phyloP scores from a whole-genome alignment of 1,140 invertebrate species.

The Mylabris phalerata region DNA sequence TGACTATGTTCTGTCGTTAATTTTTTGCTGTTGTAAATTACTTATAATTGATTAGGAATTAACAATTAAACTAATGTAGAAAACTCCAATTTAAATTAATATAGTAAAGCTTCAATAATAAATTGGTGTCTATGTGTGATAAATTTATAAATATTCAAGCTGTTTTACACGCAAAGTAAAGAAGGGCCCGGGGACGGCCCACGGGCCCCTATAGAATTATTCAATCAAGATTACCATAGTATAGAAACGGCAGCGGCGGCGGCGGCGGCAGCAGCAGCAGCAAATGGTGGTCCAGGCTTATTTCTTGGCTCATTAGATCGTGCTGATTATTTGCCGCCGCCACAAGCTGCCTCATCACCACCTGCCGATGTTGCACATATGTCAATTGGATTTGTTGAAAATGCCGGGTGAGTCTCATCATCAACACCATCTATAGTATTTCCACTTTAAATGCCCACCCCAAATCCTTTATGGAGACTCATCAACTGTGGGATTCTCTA shows the following conservation, averaged over 20 bases:
- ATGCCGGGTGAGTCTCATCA: constrained; percentile 28
- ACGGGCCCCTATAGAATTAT: constrained; percentile 24
- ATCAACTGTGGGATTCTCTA: too few relatives aligned
- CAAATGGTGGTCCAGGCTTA: constrained; percentile 22
- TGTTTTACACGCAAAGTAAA: constrained; percentile 30
- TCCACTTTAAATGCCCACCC: too few relatives aligned
- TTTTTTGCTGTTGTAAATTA: too few relatives aligned
- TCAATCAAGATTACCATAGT: constrained; percentile 25
- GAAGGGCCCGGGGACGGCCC: constrained; percentile 24
- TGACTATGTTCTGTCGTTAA: too few relatives aligned
- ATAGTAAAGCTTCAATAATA: too few relatives aligned
- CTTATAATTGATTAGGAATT: too few relatives aligned
- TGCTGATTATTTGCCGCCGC: constrained; percentile 26
- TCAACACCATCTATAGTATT: too few relatives aligned
- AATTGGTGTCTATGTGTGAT: too few relatives aligned
- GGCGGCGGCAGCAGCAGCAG: not conserved
- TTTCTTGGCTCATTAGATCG: constrained; percentile 28
- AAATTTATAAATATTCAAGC: constrained; percentile 14
- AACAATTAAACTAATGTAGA: too few relatives aligned
- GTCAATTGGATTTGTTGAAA: constrained; percentile 27
- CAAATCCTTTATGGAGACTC: too few relatives aligned
- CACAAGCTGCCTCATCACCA: constrained; percentile 24
- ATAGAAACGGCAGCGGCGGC: constrained; percentile 15
- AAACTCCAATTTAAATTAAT: too few relatives aligned
- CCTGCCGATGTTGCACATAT: constrained; percentile 24